Conservation (phyloP, 53 echinoderm and acorn worm genomes). For the Pentamera pediparva region DNA sequence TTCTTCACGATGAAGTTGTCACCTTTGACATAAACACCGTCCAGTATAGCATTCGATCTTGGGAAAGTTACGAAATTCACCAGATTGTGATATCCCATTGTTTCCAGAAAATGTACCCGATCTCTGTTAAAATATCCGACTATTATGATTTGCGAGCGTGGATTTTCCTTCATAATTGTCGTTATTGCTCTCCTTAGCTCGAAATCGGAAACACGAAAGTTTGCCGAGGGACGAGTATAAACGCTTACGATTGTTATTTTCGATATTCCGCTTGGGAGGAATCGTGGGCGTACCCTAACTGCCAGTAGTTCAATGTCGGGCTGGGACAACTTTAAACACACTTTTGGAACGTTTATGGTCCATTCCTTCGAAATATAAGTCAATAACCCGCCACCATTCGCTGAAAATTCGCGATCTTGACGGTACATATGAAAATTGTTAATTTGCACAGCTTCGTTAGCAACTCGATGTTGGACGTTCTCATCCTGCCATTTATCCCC, state of each 20-base stretch:
- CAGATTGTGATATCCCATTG: not conserved
- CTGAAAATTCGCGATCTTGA: not conserved
- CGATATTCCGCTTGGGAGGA: not conserved
- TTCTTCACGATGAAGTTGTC: not conserved
- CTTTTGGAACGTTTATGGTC: not conserved
- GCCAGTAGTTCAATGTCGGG: not conserved
- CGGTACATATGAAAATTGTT: not conserved
- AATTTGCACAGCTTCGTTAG: not conserved
- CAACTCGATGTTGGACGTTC: not conserved
- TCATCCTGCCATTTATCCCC: not conserved
- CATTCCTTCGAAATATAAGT: conserved; percentile 12
- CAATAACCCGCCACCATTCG: not conserved
- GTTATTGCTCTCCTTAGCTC: not conserved
- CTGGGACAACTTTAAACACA: not conserved
- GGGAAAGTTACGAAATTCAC: not conserved
- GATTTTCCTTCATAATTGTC: not conserved
- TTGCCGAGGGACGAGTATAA: not conserved
- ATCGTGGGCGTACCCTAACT: not conserved
- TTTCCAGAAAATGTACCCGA: conserved; percentile 3
- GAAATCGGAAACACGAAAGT: not conserved
- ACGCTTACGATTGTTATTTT: not conserved
- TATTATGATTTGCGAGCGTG: not conserved
- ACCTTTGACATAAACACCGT: not conserved
- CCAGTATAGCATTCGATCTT: not conserved
- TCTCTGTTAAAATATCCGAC: not conserved